phyloP scores from a whole-genome alignment of 2,797 vertebrate species.

The Labeo calbasu region DNA sequence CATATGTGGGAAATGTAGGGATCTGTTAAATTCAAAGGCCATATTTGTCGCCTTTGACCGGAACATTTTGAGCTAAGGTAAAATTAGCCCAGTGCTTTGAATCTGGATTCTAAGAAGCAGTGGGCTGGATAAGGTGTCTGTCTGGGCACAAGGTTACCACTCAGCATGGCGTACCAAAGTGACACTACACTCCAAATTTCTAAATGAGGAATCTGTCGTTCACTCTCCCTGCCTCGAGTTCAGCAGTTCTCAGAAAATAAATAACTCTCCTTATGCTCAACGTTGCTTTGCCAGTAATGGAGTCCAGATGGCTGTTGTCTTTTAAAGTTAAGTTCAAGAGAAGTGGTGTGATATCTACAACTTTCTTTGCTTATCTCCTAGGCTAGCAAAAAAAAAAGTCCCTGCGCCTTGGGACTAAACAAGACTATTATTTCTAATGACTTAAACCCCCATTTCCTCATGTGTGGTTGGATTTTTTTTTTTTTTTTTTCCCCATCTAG shows the following conservation, averaged over 20 bases:
- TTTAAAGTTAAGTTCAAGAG: constrained; percentile 8
- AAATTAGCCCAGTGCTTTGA: constrained; percentile 62
- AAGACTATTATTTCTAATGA: constrained; percentile 31
- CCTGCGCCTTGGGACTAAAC: constrained; percentile 14
- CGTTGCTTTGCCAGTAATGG: constrained; percentile 4
- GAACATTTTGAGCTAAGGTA: constrained; percentile 48
- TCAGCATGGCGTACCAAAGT: constrained; percentile 68
- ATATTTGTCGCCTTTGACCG: constrained; percentile 26
- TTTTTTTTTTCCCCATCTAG: background rate
- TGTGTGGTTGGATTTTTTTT: background rate
- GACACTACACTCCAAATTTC: constrained; percentile 67
- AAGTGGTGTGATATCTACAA: constrained; percentile 5
- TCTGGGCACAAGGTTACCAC: constrained; percentile 74
- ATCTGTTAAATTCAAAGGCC: background rate
- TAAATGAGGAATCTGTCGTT: constrained; percentile 73
- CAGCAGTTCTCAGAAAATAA: constrained; percentile 59
- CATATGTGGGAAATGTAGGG: background rate
- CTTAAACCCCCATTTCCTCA: constrained; percentile 17
- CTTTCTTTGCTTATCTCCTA: constrained; percentile 17
- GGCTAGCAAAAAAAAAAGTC: constrained; percentile 8
- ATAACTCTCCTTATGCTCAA: constrained; percentile 3
- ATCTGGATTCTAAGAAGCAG: constrained; percentile 74
- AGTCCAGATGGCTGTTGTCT: constrained; percentile 38
- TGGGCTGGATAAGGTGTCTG: constrained; percentile 71
- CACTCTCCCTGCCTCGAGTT: constrained; percentile 60